These are phyloP conservation scores for Ctenochaetus hawaiiensis DNA, from an alignment of 2,797 vertebrate species.

Conservation along the genomic window DNA sequence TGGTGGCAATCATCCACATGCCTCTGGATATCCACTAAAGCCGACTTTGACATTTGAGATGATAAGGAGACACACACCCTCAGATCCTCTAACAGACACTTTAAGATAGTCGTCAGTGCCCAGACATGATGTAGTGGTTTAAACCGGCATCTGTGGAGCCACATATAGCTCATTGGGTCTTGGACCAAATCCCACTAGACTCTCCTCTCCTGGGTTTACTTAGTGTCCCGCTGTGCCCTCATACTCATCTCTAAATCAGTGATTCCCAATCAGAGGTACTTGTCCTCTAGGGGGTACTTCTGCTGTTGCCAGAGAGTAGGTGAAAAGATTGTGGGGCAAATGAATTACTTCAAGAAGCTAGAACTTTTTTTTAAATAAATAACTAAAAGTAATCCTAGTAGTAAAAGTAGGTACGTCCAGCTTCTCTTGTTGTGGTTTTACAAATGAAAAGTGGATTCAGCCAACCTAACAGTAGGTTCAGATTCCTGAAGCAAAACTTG, in stretches of 20 bases:
- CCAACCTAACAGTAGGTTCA: too few relatives aligned
- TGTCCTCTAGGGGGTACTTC: not conserved
- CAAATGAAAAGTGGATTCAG: too few relatives aligned
- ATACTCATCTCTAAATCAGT: not conserved
- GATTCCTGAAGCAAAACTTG: too few relatives aligned
- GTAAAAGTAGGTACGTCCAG: too few relatives aligned
- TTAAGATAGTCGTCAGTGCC: constrained; percentile 59
- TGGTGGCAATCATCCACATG: constrained; percentile 69
- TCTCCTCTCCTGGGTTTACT: constrained; percentile 6
- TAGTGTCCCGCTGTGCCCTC: constrained; percentile 21
- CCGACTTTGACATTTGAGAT: constrained; percentile 75
- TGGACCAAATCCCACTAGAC: constrained; percentile 44
- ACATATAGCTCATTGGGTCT: constrained; percentile 37
- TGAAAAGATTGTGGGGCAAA: not conserved
- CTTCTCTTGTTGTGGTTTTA: too few relatives aligned
- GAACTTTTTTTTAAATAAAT: not conserved
- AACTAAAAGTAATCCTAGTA: not conserved
- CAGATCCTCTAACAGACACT: constrained; percentile 60
- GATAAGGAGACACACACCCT: constrained; percentile 62
- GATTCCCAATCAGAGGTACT: not conserved
- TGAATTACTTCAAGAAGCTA: not conserved
- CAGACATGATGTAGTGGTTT: constrained; percentile 68
- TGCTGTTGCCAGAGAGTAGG: not conserved
- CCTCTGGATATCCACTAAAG: constrained; percentile 69
- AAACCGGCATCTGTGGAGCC: constrained; percentile 52